Evolutionary conservation across 2,797 vertebrate genomes (phyloP), one percentile per base, ranked within the genome.

Genomic region (Helarctos malayanus): DNA sequence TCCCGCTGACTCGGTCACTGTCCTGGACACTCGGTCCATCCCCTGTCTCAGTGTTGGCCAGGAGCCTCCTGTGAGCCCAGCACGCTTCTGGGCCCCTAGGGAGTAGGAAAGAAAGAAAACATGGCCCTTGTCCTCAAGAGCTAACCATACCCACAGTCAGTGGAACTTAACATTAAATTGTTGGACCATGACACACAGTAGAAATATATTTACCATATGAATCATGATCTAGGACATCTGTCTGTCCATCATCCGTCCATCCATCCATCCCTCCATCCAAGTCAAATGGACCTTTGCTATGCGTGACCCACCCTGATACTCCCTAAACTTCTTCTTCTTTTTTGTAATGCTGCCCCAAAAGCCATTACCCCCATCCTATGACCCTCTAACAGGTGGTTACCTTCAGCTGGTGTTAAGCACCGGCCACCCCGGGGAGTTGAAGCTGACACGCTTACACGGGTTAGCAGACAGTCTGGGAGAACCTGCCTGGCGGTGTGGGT

Each of bases 401-500:
- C 21, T 75, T 32, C 38, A 12, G 49, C 68, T 49, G 41, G 41
- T 69, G 68, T 16, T 85, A 76, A 63, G 11, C 12, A 1, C 59
- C n/a, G 27, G 75, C 23, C 45, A 27, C 18, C 2, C 21, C 32
- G 84, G 38, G 49, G 75, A 68, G 25, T 49, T 75, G 87, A 89
- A 78, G 27, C 11, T 13, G 32, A 2, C 8, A 3, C 8, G 13
- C 75, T 32, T 9, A 71, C 29, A 7, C 10, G 18, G 15, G 18
- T 38, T 47, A 49, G 18, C 29, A 14, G 41, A 63, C 35, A 19
- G n/a, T 4, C 47, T 29, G 4, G 65, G 82, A 45, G 35, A 80
- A n/a, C 63, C 47, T 0, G 0, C 5, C 9, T 0, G 10, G 32
- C 1, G 0, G 32, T 11, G 0, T 29, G 32, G 29, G 25, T 80